A percentile compares a stretch with the other conserved stretches of the same genome.
These are phyloP conservation scores for Andricus quercusramuli DNA, from an alignment of 2,888 invertebrate genomes.

Conservation along the genomic window DNA sequence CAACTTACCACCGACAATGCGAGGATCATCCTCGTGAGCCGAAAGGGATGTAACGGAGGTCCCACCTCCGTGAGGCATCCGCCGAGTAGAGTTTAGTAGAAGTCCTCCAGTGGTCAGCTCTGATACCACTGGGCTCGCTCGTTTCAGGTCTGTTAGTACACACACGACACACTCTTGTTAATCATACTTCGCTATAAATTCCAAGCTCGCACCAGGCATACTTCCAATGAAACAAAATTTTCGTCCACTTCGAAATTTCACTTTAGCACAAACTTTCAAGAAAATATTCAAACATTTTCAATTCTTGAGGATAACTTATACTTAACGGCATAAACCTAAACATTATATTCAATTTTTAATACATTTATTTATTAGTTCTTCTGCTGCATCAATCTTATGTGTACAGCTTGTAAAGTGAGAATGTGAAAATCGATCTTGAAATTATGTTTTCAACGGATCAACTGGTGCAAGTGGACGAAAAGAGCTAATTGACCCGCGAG, in stretches of 20 bases:
- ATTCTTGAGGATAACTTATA: not conserved
- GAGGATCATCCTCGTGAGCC: slow-evolving; percentile 79
- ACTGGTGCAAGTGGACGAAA: slow-evolving; percentile 2
- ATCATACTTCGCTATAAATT: slow-evolving; percentile 39
- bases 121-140: slow-evolving; percentile 79
- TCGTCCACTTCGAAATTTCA: not conserved
- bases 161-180: slow-evolving; percentile 66
- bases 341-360: not conserved
- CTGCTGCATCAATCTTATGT: not conserved
- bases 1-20: slow-evolving; percentile 79
- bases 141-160: slow-evolving; percentile 79
- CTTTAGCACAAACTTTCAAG: not conserved
- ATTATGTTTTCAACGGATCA: not conserved
- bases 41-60: slow-evolving; percentile 78
- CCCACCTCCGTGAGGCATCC: slow-evolving; percentile 75
- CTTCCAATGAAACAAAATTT: not conserved
- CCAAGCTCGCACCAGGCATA: not conserved
- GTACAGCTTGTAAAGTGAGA: not conserved
- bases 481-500: slow-evolving; percentile 48
- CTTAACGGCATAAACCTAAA: not conserved
- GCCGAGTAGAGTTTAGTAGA: slow-evolving; percentile 75
- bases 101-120: slow-evolving; percentile 79
- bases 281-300: not conserved
- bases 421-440: not conserved
- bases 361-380: not conserved